Evolutionary conservation across 2,797 vertebrate genomes (phyloP).

Genomic region (Hypotaenidia okinawae): DNA sequence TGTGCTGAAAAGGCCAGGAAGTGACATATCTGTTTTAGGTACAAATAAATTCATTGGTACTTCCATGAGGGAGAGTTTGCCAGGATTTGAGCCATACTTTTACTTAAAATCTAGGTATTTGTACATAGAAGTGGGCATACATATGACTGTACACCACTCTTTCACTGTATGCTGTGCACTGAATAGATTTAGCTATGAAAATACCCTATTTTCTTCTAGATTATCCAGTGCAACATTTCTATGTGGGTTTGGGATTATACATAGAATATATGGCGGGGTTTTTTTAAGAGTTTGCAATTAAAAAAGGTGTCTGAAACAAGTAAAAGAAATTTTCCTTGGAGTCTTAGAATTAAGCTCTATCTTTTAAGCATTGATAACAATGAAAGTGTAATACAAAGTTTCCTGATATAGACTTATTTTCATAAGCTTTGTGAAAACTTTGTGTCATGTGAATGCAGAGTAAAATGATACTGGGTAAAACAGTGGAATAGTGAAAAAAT

Average conservation of each 20-base stretch:
- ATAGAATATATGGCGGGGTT: not conserved
- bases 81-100: not conserved
- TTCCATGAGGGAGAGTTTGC: not conserved
- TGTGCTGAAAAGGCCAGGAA: not conserved
- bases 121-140: fast-evolving
- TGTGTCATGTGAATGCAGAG: not conserved
- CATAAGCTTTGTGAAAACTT: not conserved
- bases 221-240: not conserved
- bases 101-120: not conserved
- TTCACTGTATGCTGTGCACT: not conserved
- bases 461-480: not conserved
- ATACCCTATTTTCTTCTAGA: not conserved
- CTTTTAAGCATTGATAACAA: not conserved
- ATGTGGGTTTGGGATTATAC: not conserved
- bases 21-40: not conserved
- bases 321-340: not conserved
- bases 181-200: not conserved
- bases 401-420: not conserved
- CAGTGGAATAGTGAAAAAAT: not conserved
- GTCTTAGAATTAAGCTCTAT: not conserved
- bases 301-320: not conserved
- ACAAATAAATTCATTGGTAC: not conserved
- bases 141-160: fast-evolving
- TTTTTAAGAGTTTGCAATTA: not conserved
- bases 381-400: not conserved